Base-by-base conservation (phyloP, 1,140 invertebrate species). In the Acromyrmex echinatior region DNA sequence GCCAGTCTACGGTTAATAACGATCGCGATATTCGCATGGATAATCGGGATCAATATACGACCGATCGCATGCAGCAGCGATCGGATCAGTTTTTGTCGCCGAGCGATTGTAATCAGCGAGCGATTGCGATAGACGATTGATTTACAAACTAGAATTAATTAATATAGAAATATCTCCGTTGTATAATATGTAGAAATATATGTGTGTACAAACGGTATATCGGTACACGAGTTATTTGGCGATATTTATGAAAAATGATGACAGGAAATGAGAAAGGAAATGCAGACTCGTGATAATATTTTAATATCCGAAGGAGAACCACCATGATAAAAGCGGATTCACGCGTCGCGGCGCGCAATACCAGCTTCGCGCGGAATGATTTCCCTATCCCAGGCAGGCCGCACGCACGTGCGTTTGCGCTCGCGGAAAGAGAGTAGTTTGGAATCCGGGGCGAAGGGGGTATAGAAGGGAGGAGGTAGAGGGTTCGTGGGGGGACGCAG, bases 401-500 rank as follows among this genome's bases (percentile, higher is more conserved):
- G 28, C 85, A 88, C 88, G 91, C 89, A 87, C 82, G 78, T 91
- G 90, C 82, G 88, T 88, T 65, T 35, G 49, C 77, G 35, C 79
- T 82, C 35, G 66, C 66, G 49, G 77, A 51, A 68, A 74, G 63
- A 78, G 68, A 78, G 68, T 18, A 62, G 77, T 65, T 25, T 25
- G 77, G 74, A 51, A 53, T 21, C 65, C 28, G 68, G 25, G 70
- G 70, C 3, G 80, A 73, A 60, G 79, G 79, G 49, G 25, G n/a
- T 12, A 45, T 12, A 58, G 63, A 35, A 74, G 74, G 87, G 79
- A 62, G 25, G 25, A 21, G 31, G 25, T 21, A 18, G 35, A 35
- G 60, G 78, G 16, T 3, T 31, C 28, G 77, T n/a, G 77, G 65
- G 88, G 80, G 88, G 87, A 92, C 92, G 91, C 87, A 92, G 92